Evolutionary conservation across 37 sponge, comb jelly and placozoan genomes (phyloP), one percentile per base, ranked within the genome.

Genomic region (Halichondria panicea): DNA sequence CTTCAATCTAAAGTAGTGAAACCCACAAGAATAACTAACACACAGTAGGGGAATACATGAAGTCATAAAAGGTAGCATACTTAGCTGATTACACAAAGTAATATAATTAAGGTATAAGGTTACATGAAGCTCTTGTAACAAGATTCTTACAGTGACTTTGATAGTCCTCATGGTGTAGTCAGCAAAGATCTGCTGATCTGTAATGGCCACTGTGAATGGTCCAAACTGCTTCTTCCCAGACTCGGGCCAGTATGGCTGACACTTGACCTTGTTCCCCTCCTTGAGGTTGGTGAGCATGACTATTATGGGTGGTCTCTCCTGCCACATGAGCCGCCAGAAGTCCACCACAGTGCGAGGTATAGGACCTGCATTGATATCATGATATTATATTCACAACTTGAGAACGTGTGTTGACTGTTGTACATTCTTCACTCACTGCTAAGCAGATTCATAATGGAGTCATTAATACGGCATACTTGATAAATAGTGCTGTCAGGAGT

Each of bases 261-360:
- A 90, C 66, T 90, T 90, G 64, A 81, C 67, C 83, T 81, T 91
- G 40, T 24, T 56, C 5, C 57, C 71, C 50, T 91, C 91, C 40
- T 70, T 65, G 56, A 91, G 27, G 57, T 87, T 81, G 64, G 92
- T 91, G 24, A 91, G 63, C 92, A 91, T 91, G 60, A 86, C 91
- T 35, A 91, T 77, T 43, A 70, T 53, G 24, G 77, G 65, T 18
- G 77, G 57, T 15, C 61, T 62, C 71, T 91, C 86, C 63, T 84
- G 82, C 91, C 91, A 91, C 5, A 91, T 42, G 32, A 85, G 36
- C 43, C 81, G 76, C 91, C 91, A 91, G 69, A 81, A 80, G 87
- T 85, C 91, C 43, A 71, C 72, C 18, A 81, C 48, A 21, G 91
- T 91, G 0, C 52, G 42, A 7, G 80, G 65, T 8, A 78, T 38